Conservation (phyloP, 2,113 vertebrate species). For the Gasterosteus nipponicus region DNA sequence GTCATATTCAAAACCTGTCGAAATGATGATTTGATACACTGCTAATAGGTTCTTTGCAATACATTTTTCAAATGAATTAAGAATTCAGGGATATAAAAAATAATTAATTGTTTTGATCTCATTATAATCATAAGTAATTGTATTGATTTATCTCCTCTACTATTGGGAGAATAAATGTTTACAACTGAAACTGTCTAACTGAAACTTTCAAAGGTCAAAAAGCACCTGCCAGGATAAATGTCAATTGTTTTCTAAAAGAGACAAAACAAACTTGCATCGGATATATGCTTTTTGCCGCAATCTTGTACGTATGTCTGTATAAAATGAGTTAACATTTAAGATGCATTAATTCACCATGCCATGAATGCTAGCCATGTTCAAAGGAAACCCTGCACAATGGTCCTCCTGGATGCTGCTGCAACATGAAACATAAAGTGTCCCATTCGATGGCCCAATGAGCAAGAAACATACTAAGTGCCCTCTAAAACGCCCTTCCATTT, state of each 20-base stretch:
- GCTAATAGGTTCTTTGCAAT: not conserved
- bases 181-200: not conserved
- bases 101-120: not conserved
- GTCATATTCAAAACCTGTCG: too few species aligned
- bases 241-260: not conserved
- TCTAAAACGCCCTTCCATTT: not conserved
- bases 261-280: not conserved
- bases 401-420: not conserved
- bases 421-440: not conserved
- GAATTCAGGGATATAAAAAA: not conserved
- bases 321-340: not conserved
- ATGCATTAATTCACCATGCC: not conserved
- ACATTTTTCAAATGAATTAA: not conserved
- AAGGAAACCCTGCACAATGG: not conserved
- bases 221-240: not conserved
- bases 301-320: not conserved
- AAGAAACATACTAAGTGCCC: not conserved
- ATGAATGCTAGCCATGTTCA: not conserved
- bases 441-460: not conserved
- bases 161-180: not conserved
- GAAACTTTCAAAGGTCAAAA: too few species aligned
- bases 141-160: not conserved
- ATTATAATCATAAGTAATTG: not conserved
- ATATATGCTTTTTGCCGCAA: not conserved
- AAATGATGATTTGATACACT: too few species aligned